Conservation (phyloP, 2,797 vertebrate genomes). For the Hafferia zeledoni region DNA sequence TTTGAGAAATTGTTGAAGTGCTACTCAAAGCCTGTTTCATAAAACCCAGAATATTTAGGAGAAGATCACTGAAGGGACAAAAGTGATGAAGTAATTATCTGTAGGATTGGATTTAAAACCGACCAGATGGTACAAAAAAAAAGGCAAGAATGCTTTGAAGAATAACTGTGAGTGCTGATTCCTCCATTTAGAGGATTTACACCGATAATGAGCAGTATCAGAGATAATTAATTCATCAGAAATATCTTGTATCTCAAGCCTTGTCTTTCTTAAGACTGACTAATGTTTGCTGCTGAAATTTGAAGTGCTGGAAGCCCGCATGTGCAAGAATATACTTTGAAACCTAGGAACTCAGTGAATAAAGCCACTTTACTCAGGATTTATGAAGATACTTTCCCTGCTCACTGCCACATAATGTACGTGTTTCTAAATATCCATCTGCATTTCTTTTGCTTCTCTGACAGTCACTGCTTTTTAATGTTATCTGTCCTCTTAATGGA, state of each 20-base stretch:
- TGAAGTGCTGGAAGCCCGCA: not conserved
- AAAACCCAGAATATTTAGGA: not conserved
- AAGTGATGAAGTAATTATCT: not conserved
- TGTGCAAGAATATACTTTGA: not conserved
- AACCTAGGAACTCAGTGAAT: not conserved
- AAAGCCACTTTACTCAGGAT: not conserved
- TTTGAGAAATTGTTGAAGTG: not conserved
- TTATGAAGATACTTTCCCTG: not conserved
- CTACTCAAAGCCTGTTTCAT: not conserved
- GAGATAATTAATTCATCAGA: conserved; percentile 7
- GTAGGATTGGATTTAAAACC: not conserved
- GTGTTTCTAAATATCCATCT: not conserved
- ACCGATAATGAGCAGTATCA: not conserved
- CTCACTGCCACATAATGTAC: not conserved
- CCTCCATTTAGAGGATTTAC: not conserved
- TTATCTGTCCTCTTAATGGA: not conserved
- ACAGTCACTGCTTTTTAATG: not conserved
- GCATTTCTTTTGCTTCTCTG: conserved; percentile 25
- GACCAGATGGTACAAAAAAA: not conserved
- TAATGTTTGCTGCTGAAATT: not conserved
- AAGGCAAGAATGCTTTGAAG: not conserved
- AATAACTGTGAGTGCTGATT: not conserved
- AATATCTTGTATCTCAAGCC: not conserved
- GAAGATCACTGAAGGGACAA: not conserved
- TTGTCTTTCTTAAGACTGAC: not conserved